phyloP scores from a whole-genome alignment of 2,888 invertebrate species.

The Ischnus inquisitorius region DNA sequence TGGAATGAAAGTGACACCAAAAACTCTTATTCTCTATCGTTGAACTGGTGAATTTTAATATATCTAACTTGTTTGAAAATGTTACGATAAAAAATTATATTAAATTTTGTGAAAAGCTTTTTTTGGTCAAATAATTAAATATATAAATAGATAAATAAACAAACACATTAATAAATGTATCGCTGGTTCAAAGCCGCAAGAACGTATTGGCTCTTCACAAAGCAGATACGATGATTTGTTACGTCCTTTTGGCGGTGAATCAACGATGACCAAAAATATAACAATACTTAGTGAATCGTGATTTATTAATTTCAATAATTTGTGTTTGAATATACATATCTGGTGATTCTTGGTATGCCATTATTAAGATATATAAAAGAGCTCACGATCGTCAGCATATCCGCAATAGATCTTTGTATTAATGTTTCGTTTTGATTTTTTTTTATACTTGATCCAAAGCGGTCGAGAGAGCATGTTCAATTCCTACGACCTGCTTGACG shows the following conservation, averaged over 20 bases:
- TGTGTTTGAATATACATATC: conserved; percentile 13
- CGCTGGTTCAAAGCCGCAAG: neutral
- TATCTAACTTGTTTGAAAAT: too few species aligned
- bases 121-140: too few species aligned
- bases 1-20: too few species aligned
- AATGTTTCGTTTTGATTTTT: neutral
- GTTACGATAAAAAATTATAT: too few species aligned
- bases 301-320: neutral
- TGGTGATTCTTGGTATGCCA: conserved; percentile 20
- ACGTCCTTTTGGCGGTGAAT: neutral
- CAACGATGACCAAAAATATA: neutral
- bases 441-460: conserved; percentile 42
- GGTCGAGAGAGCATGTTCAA: conserved; percentile 26
- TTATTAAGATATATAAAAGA: conserved; percentile 32
- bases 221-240: neutral
- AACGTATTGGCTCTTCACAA: neutral
- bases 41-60: neutral
- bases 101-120: too few species aligned
- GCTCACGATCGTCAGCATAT: conserved; percentile 57
- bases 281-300: conserved; percentile 37
- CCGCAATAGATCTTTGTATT: conserved; percentile 42
- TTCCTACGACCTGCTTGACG: conserved; percentile 22
- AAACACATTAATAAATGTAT: too few species aligned
- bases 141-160: too few species aligned
- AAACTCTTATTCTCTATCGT: neutral